These are phyloP conservation scores for Nesoenas mayeri DNA, from an alignment of 2,113 vertebrate genomes.

Conservation along the genomic window DNA sequence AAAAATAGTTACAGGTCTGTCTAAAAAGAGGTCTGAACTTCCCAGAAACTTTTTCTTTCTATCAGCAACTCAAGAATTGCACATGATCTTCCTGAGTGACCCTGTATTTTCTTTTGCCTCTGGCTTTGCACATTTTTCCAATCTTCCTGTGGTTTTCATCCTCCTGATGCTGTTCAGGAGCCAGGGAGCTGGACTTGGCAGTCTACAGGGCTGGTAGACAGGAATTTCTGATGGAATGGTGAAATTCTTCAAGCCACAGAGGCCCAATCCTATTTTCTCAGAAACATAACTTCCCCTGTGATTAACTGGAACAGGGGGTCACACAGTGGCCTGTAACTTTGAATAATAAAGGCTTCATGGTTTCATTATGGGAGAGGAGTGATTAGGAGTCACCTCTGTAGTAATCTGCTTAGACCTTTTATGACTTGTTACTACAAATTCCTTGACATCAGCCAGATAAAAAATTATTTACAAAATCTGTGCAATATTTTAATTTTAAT, in stretches of 20 bases:
- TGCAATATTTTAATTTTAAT: neutral
- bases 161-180: constrained; percentile 7
- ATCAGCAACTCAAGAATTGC: neutral
- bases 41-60: neutral
- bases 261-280: neutral
- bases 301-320: neutral
- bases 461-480: neutral
- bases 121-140: constrained; percentile 43
- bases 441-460: neutral
- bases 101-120: neutral
- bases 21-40: neutral
- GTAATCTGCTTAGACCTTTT: neutral
- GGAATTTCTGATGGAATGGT: constrained; percentile 15
- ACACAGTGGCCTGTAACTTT: neutral
- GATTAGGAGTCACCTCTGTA: neutral
- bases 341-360: neutral
- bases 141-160: constrained; percentile 33
- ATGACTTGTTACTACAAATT: neutral
- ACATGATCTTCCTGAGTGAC: neutral
- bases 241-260: neutral
- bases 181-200: neutral
- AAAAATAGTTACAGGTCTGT: neutral
- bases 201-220: neutral
- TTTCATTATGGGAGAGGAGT: neutral
- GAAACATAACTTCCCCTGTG: neutral